phyloP scores from a whole-genome alignment of 2,797 vertebrate genomes.

The Siniperca obscura region DNA sequence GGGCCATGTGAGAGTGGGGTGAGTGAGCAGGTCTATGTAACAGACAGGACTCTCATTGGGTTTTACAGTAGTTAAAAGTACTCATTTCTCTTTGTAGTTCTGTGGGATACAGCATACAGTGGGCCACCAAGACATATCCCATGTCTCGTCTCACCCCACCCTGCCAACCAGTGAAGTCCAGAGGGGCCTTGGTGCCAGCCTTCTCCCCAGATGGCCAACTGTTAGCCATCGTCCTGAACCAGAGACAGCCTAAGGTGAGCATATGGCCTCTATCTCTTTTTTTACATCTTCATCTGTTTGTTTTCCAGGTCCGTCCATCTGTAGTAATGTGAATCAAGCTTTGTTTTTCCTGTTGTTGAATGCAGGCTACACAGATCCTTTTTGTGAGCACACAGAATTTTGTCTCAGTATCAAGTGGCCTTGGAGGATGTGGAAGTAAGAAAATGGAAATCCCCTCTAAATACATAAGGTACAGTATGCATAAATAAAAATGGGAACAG shows the following conservation, averaged over 20 bases:
- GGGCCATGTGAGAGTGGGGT: constrained; percentile 74
- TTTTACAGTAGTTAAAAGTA: not conserved
- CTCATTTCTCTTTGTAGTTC: constrained; percentile 76
- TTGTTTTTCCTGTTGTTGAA: constrained; percentile 33
- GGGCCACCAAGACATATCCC: constrained; percentile 88
- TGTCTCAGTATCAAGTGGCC: constrained; percentile 86
- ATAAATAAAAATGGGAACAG: not conserved
- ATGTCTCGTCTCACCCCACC: constrained; percentile 83
- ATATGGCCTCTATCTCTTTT: not conserved
- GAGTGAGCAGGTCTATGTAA: constrained; percentile 33
- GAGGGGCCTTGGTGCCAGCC: constrained; percentile 89
- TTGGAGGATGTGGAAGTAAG: constrained; percentile 94
- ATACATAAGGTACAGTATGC: constrained; percentile 87
- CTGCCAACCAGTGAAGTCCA: constrained; percentile 91
- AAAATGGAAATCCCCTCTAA: constrained; percentile 84
- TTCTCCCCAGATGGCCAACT: constrained; percentile 91
- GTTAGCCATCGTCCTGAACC: constrained; percentile 91
- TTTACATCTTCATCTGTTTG: not conserved
- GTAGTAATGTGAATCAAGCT: constrained; percentile 5
- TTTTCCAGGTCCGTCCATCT: not conserved
- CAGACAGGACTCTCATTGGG: not conserved
- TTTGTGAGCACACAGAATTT: constrained; percentile 93
- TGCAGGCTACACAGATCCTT: constrained; percentile 92
- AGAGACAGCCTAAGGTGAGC: constrained; percentile 91
- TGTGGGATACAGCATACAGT: constrained; percentile 84